Conservation (phyloP, 2,797 vertebrate genomes). For the Tapirus indicus region DNA sequence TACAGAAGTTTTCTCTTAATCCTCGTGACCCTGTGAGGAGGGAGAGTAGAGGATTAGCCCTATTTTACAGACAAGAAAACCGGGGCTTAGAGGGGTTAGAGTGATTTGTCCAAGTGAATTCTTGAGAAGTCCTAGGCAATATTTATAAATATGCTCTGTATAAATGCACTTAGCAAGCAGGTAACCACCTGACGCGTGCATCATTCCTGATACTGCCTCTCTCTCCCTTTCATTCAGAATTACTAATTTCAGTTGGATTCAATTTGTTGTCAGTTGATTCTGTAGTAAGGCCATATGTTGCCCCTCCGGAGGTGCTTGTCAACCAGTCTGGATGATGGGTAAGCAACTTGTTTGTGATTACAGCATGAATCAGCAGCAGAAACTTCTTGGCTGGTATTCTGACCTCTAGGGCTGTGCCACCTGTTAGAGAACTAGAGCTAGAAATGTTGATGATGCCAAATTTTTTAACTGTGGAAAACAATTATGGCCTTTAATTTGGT, state of each 20-base stretch:
- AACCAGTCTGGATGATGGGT: conserved; percentile 26
- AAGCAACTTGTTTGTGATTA: conserved; percentile 66
- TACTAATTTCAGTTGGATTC: conserved; percentile 63
- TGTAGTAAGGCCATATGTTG: conserved; percentile 56
- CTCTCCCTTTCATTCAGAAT: conserved; percentile 65
- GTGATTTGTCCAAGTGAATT: conserved; percentile 5
- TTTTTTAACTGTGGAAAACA: conserved; percentile 36
- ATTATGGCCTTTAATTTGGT: neutral
- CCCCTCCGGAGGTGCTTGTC: conserved; percentile 47
- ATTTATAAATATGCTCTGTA: neutral
- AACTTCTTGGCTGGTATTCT: conserved; percentile 67
- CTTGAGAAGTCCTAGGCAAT: neutral
- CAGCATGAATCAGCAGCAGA: conserved; percentile 76
- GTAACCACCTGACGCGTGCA: neutral
- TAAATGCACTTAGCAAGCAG: neutral
- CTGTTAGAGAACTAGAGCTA: conserved; percentile 47
- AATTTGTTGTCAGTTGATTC: conserved; percentile 53
- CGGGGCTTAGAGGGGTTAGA: neutral
- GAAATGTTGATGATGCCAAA: conserved; percentile 44
- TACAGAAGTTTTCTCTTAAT: conserved; percentile 10
- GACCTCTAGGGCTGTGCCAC: conserved; percentile 43
- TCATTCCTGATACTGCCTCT: neutral
- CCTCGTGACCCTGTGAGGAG: neutral
- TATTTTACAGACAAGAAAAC: neutral
- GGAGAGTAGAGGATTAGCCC: neutral